phyloP scores from a whole-genome alignment of 1,140 invertebrate species.

The Diuraphis noxia region DNA sequence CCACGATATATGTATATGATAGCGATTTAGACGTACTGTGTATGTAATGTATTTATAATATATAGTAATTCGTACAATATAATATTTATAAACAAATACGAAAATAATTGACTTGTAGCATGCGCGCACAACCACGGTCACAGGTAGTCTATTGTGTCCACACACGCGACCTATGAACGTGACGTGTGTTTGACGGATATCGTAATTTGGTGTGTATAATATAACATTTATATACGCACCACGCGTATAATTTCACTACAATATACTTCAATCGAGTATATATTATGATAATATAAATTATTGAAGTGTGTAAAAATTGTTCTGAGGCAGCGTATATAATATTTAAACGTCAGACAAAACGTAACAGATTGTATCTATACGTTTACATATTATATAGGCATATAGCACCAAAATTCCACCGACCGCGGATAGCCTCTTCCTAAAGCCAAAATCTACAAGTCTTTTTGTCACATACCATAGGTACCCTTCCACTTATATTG shows the following conservation, averaged over 20 bases:
- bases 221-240: not conserved
- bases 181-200: not conserved
- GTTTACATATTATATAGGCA: no score
- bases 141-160: not conserved
- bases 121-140: not conserved
- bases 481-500: no score
- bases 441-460: not conserved
- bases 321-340: not conserved
- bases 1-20: no score
- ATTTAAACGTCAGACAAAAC: not conserved
- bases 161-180: not conserved
- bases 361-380: not conserved
- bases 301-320: no score
- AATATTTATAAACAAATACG: not conserved
- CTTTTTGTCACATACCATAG: no score
- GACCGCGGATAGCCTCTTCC: not conserved
- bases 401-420: not conserved
- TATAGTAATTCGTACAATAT: not conserved
- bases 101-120: not conserved
- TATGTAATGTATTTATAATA: no score
- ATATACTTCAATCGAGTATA: no score
- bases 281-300: no score
- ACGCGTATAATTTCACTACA: no score
- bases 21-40: no score
- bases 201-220: not conserved